Percentiles rank a stretch among this genome's conserved stretches.
Evolutionary conservation across 2,113 vertebrate species (phyloP).

Genomic region (Stigmatopora argus): DNA sequence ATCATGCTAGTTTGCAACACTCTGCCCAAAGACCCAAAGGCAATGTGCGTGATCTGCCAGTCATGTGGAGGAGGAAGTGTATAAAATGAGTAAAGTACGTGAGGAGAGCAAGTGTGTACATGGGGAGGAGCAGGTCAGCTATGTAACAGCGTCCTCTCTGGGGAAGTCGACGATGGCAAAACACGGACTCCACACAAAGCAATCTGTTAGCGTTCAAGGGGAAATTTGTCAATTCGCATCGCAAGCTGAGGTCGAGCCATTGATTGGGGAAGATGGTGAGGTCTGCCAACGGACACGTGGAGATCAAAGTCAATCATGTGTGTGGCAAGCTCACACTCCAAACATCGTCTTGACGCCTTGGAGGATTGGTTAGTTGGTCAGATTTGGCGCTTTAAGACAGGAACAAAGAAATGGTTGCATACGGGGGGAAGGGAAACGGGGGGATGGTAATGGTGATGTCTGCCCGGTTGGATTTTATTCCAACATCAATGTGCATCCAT

Average conservation of each 20-base stretch:
- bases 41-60: conserved; percentile 11
- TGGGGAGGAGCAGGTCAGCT: conserved; percentile 42
- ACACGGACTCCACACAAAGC: conserved; percentile 38
- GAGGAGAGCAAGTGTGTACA: conserved; percentile 30
- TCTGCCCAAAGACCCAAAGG: conserved; percentile 50
- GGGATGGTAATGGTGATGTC: conserved; percentile 52
- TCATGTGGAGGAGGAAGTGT: conserved; percentile 20
- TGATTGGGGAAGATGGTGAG: conserved; percentile 40
- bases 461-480: conserved; percentile 60
- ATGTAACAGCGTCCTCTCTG: conserved; percentile 29
- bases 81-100: conserved; percentile 3
- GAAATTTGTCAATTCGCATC: conserved; percentile 50
- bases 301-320: conserved; percentile 14
- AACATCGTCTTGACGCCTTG: conserved; percentile 42
- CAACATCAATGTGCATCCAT: conserved; percentile 62
- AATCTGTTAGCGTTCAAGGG: conserved; percentile 46
- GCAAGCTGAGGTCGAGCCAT: conserved; percentile 44
- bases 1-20: conserved; percentile 45
- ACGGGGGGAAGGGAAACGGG: conserved; percentile 43
- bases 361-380: conserved; percentile 48
- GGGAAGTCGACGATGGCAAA: conserved; percentile 39
- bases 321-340: conserved; percentile 20
- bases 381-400: conserved; percentile 52
- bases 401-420: conserved; percentile 63
- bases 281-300: conserved; percentile 22